phyloP scores from a whole-genome alignment of 2,888 invertebrate species.

The Teleogryllus oceanicus region DNA sequence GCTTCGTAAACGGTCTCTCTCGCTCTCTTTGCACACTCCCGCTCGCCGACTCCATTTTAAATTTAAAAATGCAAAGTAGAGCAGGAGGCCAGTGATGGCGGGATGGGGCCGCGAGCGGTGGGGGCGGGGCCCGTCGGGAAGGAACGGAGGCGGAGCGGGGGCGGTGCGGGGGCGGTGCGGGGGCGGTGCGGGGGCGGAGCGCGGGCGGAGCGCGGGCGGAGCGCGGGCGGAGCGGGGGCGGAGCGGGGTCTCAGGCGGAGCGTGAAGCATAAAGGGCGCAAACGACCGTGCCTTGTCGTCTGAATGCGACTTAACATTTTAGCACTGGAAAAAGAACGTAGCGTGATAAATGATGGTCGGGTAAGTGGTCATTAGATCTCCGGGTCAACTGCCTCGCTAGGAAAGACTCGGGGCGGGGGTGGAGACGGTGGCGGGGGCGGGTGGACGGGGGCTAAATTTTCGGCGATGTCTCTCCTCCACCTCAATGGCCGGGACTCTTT shows the following conservation, averaged over 20 bases:
- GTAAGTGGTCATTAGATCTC: constrained; percentile 18
- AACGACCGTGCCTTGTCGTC: constrained; percentile 7
- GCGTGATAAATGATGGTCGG: constrained; percentile 18
- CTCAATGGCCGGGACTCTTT: neutral
- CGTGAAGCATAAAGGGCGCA: constrained; percentile 18
- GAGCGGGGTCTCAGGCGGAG: neutral
- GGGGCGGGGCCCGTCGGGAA: neutral
- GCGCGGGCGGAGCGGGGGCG: neutral
- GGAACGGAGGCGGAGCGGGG: neutral
- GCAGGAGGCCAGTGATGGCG: neutral
- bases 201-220: neutral
- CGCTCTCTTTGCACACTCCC: neutral
- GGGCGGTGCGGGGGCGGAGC: neutral
- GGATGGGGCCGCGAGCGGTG: neutral
- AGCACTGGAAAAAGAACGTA: constrained; percentile 18
- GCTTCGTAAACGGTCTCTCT: constrained; percentile 1
- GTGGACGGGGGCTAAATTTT: constrained; percentile 6
- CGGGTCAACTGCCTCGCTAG: constrained; percentile 8
- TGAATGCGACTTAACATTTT: constrained; percentile 10
- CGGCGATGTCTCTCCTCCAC: neutral
- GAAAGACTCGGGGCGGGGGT: neutral
- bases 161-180: neutral
- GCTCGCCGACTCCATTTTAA: neutral
- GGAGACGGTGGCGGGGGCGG: neutral
- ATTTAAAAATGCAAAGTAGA: constrained; percentile 18